phyloP scores from a whole-genome alignment of 2,797 vertebrate genomes.

The Hylomyscus alleni region DNA sequence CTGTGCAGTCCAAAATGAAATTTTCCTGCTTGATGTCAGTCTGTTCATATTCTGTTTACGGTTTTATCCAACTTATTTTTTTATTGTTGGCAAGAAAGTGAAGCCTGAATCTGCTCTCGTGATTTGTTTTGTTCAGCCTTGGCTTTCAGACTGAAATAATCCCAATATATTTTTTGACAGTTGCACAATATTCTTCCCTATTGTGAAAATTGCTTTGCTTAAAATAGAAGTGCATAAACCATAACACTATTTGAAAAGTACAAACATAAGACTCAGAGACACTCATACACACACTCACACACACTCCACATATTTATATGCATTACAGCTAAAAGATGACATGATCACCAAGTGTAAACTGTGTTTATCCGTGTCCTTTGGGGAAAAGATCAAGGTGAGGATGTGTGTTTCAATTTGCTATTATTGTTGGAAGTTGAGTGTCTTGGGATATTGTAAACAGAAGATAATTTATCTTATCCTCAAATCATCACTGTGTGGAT shows the following conservation, averaged over 20 bases:
- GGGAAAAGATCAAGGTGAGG: slow-evolving; percentile 46
- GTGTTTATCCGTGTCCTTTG: slow-evolving; percentile 36
- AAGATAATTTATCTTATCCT: slow-evolving; percentile 33
- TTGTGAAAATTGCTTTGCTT: slow-evolving; percentile 58
- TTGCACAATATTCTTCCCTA: slow-evolving; percentile 65
- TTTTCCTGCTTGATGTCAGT: slow-evolving; percentile 41
- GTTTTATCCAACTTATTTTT: slow-evolving; percentile 71
- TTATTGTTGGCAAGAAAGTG: slow-evolving; percentile 63
- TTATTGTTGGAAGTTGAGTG: background rate
- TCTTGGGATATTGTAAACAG: background rate
- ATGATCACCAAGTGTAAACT: slow-evolving; percentile 45
- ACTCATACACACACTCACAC: background rate
- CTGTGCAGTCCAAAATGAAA: slow-evolving; percentile 38
- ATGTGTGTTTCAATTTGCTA: slow-evolving; percentile 64
- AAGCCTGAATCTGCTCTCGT: slow-evolving; percentile 27
- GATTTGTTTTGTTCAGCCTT: slow-evolving; percentile 74
- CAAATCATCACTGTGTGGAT: background rate
- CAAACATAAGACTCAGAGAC: background rate
- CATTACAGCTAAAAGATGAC: slow-evolving; percentile 1
- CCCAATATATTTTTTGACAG: slow-evolving; percentile 65
- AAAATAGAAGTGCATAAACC: slow-evolving; percentile 13
- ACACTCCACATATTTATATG: background rate
- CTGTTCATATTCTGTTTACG: slow-evolving; percentile 53
- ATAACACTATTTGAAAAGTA: background rate
- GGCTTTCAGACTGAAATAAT: slow-evolving; percentile 70